Conservation (phyloP, 2,797 vertebrate species). For the Parotocinclus haroldoi region DNA sequence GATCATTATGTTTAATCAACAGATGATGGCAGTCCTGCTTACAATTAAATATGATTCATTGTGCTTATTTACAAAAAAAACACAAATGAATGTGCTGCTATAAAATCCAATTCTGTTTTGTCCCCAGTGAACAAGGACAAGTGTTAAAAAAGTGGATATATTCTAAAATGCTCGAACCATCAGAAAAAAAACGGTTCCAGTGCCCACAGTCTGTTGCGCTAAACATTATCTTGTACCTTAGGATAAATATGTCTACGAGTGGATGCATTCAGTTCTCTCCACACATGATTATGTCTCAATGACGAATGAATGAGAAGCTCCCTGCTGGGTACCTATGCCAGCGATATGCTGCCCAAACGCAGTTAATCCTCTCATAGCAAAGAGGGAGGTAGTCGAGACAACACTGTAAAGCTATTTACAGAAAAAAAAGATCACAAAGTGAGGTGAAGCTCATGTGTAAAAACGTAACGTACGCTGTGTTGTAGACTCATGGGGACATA, state of each 20-base stretch:
- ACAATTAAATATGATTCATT: too few species aligned
- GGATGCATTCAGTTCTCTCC: slow-evolving; percentile 36
- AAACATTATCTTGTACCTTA: slow-evolving; percentile 21
- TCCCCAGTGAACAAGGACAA: slow-evolving; percentile 10
- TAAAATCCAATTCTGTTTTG: slow-evolving; percentile 11
- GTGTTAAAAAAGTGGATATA: slow-evolving; percentile 3
- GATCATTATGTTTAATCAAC: too few species aligned
- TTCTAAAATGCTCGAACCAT: slow-evolving; percentile 13
- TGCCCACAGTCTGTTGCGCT: slow-evolving; percentile 14
- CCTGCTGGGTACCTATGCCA: slow-evolving; percentile 29
- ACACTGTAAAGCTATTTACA: slow-evolving; percentile 3
- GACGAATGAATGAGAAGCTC: slow-evolving; percentile 47
- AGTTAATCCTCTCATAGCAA: slow-evolving; percentile 26
- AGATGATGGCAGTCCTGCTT: too few species aligned
- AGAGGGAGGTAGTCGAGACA: neutral
- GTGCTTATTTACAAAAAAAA: too few species aligned
- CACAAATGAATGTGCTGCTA: slow-evolving; percentile 4
- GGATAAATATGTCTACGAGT: slow-evolving; percentile 48
- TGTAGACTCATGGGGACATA: too few species aligned
- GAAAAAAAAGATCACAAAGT: neutral
- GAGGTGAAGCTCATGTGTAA: neutral
- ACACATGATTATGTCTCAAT: slow-evolving; percentile 51
- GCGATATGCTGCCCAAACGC: slow-evolving; percentile 14
- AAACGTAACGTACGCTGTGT: too few species aligned
- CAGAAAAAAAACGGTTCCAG: neutral